Conservation (phyloP, 2,888 invertebrate species). For the Archips crataeganus region DNA sequence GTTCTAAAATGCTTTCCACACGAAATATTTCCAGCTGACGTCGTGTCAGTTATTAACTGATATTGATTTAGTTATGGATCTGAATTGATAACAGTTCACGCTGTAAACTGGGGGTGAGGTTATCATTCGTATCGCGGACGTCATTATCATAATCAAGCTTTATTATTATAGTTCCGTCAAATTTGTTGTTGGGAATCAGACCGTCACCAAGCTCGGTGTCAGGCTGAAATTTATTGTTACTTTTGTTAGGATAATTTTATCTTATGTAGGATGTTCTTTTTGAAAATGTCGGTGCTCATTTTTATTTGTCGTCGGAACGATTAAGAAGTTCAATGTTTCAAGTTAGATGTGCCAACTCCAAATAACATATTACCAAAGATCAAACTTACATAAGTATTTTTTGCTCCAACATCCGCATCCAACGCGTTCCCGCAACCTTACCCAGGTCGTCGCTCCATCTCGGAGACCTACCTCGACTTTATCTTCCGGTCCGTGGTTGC, state of each 20-base stretch:
- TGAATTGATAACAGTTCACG: slow-evolving; percentile 8
- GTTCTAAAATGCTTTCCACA: neutral
- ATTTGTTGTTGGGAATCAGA: slow-evolving; percentile 3
- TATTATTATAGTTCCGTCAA: slow-evolving; percentile 13
- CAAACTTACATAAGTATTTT: no score
- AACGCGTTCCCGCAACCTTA: no score
- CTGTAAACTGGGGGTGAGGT: slow-evolving; percentile 18
- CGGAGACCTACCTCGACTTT: no score
- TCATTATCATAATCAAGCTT: slow-evolving; percentile 21
- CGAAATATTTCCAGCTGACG: slow-evolving; percentile 4
- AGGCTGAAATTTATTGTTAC: neutral
- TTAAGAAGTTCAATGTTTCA: neutral
- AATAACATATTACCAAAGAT: neutral
- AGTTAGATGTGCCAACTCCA: neutral
- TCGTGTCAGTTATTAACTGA: slow-evolving; percentile 28
- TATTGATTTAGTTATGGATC: slow-evolving; percentile 35
- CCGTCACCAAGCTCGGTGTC: neutral
- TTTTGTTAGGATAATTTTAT: neutral
- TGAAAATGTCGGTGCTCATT: neutral
- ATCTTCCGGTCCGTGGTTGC: no score
- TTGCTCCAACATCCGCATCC: no score
- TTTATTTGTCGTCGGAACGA: neutral
- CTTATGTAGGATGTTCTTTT: neutral
- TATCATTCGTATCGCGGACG: slow-evolving; percentile 10
- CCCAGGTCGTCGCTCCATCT: no score